These are phyloP conservation scores for Stegastes partitus DNA, from an alignment of 2,113 vertebrate species.

Conservation along the genomic window DNA sequence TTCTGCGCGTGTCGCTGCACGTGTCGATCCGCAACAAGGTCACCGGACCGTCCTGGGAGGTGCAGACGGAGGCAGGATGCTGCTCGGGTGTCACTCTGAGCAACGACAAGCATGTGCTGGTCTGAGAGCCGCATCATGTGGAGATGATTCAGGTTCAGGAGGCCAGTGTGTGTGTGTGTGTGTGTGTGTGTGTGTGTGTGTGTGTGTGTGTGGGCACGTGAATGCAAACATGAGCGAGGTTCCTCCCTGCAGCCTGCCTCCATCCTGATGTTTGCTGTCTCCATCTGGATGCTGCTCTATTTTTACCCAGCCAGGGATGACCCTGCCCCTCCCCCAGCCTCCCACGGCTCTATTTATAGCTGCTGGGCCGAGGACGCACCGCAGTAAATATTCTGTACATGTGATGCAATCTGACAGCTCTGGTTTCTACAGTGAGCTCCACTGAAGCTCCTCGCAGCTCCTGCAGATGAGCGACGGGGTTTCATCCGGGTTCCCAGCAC, in stretches of 20 bases:
- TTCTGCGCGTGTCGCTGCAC: slow-evolving; percentile 61
- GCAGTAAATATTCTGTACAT: too few species aligned
- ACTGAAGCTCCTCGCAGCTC: too few species aligned
- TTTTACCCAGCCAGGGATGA: slow-evolving; percentile 70
- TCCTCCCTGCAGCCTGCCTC: slow-evolving; percentile 37
- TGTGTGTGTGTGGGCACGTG: slow-evolving; percentile 41
- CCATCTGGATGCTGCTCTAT: slow-evolving; percentile 72
- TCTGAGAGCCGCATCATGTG: too few species aligned
- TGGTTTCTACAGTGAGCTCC: too few species aligned
- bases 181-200: slow-evolving; percentile 8
- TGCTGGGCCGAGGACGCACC: too few species aligned
- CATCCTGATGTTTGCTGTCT: slow-evolving; percentile 60
- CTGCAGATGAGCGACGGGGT: too few species aligned
- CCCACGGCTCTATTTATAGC: slow-evolving; percentile 73
- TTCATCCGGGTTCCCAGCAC: too few species aligned
- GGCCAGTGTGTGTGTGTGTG: background rate
- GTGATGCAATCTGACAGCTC: too few species aligned
- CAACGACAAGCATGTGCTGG: background rate
- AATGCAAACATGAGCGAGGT: slow-evolving; percentile 31
- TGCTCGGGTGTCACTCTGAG: background rate
- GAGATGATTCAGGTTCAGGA: too few species aligned
- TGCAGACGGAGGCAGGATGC: too few species aligned
- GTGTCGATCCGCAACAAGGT: slow-evolving; percentile 26
- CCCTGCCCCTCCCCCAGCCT: slow-evolving; percentile 50
- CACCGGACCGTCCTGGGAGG: slow-evolving; percentile 16